Evolutionary conservation across 23 tunicate species (phyloP), one percentile per base, ranked within the genome.

Genomic region (Halocynthia aurantium): DNA sequence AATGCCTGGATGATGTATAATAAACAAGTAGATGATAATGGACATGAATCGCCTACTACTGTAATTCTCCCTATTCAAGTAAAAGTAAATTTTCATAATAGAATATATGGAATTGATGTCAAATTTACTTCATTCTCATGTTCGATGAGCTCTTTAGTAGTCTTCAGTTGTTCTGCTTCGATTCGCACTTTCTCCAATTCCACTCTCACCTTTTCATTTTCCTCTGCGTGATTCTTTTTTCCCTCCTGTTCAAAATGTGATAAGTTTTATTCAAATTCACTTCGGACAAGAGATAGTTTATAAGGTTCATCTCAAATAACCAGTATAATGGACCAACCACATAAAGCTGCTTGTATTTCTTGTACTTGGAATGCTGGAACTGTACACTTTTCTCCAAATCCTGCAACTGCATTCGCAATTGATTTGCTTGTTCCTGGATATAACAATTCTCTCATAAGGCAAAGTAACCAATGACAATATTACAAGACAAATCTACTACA

Each of bases 301-400:
- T 67, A 21, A 67, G 21, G 19, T 67, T 2, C 72, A 15, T 18
- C 22, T 12, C 21, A 31, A 69, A 15, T 15, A 60, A n/a, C n/a
- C 17, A 60, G 64, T 15, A 15, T 2, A 67, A 15, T 44, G 55
- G 11, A 78, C 82, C 52, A 31, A 85, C 90, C 50, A 17, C 51
- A 58, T 80, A 89, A 15, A 89, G 88, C 51, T 84, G 85, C 64
- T 89, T 89, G 85, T 89, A 89, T 76, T 76, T 84, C 11, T 70
- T 73, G 77, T 80, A 81, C 40, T 65, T 71, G 0, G 81, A 55
- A 31, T 80, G 85, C 67, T 84, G 82, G 18, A 40, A 44, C 64
- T 84, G 78, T 53, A 84, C 50, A 10, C 51, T 80, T 55, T 76
- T 84, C 52, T 80, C 85, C 81, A 89, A 70, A 10, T 72, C 75